Conservation (phyloP, 2,113 vertebrate genomes). For the Hemicordylus capensis region DNA sequence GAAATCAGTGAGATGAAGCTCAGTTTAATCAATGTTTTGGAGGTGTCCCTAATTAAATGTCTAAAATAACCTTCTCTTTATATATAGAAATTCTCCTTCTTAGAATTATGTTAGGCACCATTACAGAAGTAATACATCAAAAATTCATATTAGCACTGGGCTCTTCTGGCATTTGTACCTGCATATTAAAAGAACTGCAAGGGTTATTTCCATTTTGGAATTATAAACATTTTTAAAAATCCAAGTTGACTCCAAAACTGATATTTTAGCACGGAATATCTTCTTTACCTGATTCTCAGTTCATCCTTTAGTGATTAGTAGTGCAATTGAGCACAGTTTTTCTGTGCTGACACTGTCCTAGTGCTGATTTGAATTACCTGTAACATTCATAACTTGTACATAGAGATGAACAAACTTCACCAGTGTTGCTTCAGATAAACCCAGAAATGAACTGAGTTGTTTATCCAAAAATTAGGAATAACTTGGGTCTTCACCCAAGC, state of each 20-base stretch:
- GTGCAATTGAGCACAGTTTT: neutral
- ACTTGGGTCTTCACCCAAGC: too few species aligned
- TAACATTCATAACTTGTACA: neutral
- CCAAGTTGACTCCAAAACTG: conserved; percentile 44
- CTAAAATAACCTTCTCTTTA: conserved; percentile 62
- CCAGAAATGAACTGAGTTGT: too few species aligned
- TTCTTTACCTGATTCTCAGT: neutral
- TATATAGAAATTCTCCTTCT: conserved; percentile 54
- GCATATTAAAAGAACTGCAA: conserved; percentile 51
- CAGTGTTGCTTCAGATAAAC: too few species aligned
- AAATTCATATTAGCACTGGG: conserved; percentile 51
- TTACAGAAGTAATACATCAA: conserved; percentile 50
- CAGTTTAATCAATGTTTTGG: conserved; percentile 51
- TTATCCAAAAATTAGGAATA: too few species aligned
- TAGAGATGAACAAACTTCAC: too few species aligned
- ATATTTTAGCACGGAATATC: neutral
- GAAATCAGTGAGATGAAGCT: conserved; percentile 52
- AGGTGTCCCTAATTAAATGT: conserved; percentile 60
- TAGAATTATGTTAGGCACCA: conserved; percentile 56
- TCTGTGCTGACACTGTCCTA: neutral
- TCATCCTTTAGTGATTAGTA: neutral
- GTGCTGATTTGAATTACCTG: neutral
- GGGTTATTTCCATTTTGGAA: conserved; percentile 48
- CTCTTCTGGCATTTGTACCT: conserved; percentile 50
- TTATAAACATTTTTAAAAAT: conserved; percentile 54